Evolutionary conservation across 2,797 vertebrate species (phyloP).

Genomic region (Diplodus puntazzo): DNA sequence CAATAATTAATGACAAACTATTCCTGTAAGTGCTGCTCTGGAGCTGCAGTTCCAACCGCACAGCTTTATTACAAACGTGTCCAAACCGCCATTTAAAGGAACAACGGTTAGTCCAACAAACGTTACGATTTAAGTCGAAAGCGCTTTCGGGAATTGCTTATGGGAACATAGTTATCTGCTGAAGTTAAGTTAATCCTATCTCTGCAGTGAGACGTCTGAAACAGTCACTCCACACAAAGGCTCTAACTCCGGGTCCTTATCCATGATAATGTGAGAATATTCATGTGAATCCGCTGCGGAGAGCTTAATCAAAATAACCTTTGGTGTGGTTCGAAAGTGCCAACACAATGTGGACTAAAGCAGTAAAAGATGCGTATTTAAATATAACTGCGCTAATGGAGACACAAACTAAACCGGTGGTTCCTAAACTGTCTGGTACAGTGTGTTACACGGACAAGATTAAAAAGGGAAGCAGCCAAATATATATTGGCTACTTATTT

Average conservation of each 20-base stretch:
- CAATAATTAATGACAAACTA: constrained; percentile 68
- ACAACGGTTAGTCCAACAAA: constrained; percentile 29
- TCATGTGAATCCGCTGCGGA: not conserved
- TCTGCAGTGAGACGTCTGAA: constrained; percentile 12
- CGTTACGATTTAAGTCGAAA: constrained; percentile 27
- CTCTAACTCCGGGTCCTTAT: constrained; percentile 9
- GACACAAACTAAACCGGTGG: not conserved
- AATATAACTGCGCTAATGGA: not conserved
- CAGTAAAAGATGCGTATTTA: not conserved
- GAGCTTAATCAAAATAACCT: not conserved
- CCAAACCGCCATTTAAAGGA: constrained; percentile 30
- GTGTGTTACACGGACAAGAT: not conserved
- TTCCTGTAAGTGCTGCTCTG: constrained; percentile 57
- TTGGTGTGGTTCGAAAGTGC: not conserved
- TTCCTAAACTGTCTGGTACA: not conserved
- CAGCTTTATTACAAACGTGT: constrained; percentile 34
- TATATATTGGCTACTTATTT: too few relatives aligned
- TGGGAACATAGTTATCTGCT: constrained; percentile 25
- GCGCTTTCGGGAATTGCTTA: constrained; percentile 24
- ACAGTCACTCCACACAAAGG: constrained; percentile 22
- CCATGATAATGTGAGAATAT: not conserved
- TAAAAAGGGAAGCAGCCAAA: not conserved
- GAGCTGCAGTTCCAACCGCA: constrained; percentile 38
- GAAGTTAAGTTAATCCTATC: constrained; percentile 36
- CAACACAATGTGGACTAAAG: not conserved